These are phyloP conservation scores for Chrysomela aeneicollis DNA, from an alignment of 2,888 invertebrate genomes.

Conservation along the genomic window DNA sequence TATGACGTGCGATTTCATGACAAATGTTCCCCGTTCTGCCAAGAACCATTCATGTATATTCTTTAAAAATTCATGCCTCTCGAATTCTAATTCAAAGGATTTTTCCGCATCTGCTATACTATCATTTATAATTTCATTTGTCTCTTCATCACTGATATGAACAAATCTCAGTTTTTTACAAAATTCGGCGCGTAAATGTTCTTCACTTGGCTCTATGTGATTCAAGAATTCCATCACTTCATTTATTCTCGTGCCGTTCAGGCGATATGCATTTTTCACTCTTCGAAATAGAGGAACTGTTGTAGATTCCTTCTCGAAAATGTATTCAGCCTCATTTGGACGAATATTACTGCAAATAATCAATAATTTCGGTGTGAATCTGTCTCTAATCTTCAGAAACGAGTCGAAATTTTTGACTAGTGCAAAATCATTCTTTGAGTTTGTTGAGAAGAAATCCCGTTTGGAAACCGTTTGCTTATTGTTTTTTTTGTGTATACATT, in stretches of 20 bases:
- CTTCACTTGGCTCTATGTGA: no score
- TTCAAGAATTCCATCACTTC: no score
- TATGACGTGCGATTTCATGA: conserved; percentile 2
- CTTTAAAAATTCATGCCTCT: neutral
- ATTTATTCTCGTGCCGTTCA: no score
- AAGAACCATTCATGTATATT: conserved; percentile 7
- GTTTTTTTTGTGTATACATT: conserved; percentile 1
- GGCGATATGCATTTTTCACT: no score
- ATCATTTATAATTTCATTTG: neutral
- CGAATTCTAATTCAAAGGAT: neutral
- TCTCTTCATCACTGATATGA: neutral
- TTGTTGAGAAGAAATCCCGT: neutral
- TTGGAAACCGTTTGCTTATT: neutral
- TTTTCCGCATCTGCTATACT: neutral
- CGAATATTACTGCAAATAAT: neutral
- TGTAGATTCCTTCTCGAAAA: neutral
- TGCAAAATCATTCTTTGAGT: neutral
- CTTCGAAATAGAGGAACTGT: neutral
- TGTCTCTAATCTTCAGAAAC: neutral
- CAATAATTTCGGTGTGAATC: neutral
- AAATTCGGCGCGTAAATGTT: no score
- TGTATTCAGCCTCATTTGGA: neutral
- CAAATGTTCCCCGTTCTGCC: neutral
- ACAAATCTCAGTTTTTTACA: neutral
- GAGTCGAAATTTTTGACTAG: neutral